A percentile compares a stretch with the other conserved stretches of the same genome.
Conservation (phyloP, 1,140 invertebrate genomes). For the Cotesia glomerata region DNA sequence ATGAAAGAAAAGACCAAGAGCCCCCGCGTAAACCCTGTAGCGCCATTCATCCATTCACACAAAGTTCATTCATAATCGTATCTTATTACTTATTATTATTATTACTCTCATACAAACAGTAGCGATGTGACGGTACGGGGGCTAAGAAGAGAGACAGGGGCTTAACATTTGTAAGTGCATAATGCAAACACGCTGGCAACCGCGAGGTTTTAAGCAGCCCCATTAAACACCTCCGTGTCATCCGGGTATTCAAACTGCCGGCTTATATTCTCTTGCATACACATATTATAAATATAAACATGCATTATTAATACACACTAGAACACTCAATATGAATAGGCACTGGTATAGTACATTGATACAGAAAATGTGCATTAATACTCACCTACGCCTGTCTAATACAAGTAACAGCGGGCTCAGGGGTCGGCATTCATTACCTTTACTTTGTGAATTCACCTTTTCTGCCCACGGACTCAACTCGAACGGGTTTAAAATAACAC, state of each 20-base stretch:
- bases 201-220: slow-evolving; percentile 3
- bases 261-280: no score
- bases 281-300: no score
- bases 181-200: not conserved
- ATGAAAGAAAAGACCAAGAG: not conserved
- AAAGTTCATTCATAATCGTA: slow-evolving; percentile 22
- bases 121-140: slow-evolving; percentile 13
- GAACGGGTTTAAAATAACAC: not conserved
- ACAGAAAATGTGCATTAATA: slow-evolving; percentile 11
- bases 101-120: slow-evolving; percentile 3
- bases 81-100: not conserved
- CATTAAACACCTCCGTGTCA: slow-evolving; percentile 33
- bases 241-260: slow-evolving; percentile 25
- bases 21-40: not conserved
- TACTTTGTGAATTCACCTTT: slow-evolving; percentile 29
- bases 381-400: slow-evolving; percentile 25
- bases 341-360: not conserved
- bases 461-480: slow-evolving; percentile 18
- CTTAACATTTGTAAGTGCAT: no score
- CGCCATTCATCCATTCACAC: slow-evolving; percentile 15
- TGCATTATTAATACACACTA: not conserved
- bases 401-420: not conserved
- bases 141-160: slow-evolving; percentile 13
- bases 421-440: slow-evolving; percentile 30
- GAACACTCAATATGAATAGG: no score